Evolutionary conservation across 2,113 vertebrate genomes (phyloP), one percentile per base, ranked within the genome.

Genomic region (Erpornis zantholeuca): DNA sequence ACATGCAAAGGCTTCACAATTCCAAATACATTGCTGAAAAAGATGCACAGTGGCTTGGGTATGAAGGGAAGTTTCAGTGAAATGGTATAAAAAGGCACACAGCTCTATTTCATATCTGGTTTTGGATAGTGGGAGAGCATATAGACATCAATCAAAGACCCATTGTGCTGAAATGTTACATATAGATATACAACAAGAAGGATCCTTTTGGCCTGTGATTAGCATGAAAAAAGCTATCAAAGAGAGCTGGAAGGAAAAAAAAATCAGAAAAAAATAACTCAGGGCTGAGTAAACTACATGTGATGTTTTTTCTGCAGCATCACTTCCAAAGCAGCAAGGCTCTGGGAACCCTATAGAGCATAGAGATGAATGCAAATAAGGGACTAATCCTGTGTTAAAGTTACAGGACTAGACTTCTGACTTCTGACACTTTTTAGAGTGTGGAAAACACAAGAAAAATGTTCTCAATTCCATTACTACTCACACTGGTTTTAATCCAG

Each of bases 181-280:
- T n/a, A 66, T 11, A 71, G 52, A 38, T 15, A 31, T 23, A 20
- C 9, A 80, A 68, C 4, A 77, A 35, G 38, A 27, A 69, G 12
- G 6, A 19, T 52, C 16, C 13, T 72, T 85, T 80, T 53, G 23
- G 13, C 40, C n/a, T 83, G 22, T 60, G 28, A 80, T 88, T 69
- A 83, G 19, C n/a, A 77, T 45, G 11, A 80, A 65, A 61, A 65
- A 83, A 76, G 12, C 23, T 61, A 77, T 28, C 10, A 56, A 77
- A 66, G 21, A 45, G 13, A 80, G 9, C 3, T 35, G 28, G 40
- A 56, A 85, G 35, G 4, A 24, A 77, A 27, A 59, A 38, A 60
- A 35, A 11, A 7, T 0, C 1, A 33, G 7, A 17, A 36, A 29
- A 49, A 61, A 75, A 42, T 0, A 64, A n/a, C 44, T 57, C 22